These are phyloP conservation scores for Drosophila chauvacae DNA, from an alignment of 1,140 invertebrate genomes.

Conservation along the genomic window DNA sequence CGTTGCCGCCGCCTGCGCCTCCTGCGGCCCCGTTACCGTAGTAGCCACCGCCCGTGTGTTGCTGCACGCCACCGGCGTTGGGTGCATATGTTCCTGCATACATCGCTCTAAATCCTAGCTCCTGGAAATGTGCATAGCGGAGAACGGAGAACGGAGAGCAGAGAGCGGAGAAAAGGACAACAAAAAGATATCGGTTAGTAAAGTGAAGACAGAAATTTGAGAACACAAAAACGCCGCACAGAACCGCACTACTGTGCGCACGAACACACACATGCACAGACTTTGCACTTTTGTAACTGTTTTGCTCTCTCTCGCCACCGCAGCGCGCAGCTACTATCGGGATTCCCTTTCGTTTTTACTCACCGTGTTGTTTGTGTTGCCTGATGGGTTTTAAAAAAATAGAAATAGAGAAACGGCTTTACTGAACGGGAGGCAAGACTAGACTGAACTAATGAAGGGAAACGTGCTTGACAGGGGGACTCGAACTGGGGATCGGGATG, in stretches of 20 bases:
- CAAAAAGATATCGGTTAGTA: constrained; percentile 7
- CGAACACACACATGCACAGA: constrained; percentile 20
- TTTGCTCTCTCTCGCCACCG: constrained; percentile 2
- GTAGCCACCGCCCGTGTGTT: constrained; percentile 73
- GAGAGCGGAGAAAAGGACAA: constrained; percentile 1
- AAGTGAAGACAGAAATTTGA: constrained; percentile 8
- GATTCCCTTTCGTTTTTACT: background rate
- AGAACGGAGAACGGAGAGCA: background rate
- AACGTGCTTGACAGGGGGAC: background rate
- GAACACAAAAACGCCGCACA: background rate
- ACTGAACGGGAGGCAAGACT: constrained; percentile 1
- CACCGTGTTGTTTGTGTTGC: constrained; percentile 4
- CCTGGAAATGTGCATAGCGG: background rate
- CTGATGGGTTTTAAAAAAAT: constrained; percentile 18
- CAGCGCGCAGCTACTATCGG: background rate
- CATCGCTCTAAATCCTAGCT: constrained; percentile 44
- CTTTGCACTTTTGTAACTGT: constrained; percentile 41
- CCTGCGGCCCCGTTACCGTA: constrained; percentile 74
- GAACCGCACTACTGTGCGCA: constrained; percentile 1
- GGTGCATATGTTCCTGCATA: constrained; percentile 77
- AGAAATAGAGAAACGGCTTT: constrained; percentile 32
- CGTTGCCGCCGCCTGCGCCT: constrained; percentile 46
- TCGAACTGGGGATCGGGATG: background rate
- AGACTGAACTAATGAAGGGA: background rate
- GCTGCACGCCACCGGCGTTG: constrained; percentile 72